Percentiles rank a stretch among this genome's conserved stretches.
Evolutionary conservation across 2,888 invertebrate species (phyloP).

Genomic region (Subacronicta megacephala): DNA sequence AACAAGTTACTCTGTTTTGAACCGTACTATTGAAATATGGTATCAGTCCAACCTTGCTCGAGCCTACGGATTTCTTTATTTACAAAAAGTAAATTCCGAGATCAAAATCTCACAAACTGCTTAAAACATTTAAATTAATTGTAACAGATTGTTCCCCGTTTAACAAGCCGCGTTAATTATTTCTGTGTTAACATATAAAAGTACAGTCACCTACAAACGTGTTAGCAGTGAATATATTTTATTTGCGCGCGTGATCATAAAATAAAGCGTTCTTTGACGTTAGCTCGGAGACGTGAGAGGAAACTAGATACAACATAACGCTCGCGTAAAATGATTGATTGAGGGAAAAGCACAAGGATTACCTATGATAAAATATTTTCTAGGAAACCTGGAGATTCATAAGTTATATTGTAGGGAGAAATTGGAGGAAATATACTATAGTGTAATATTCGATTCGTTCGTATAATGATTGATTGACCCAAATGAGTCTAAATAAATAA

Average conservation of each 20-base stretch:
- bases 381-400: constrained; percentile 9
- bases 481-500: no score
- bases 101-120: neutral
- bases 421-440: constrained; percentile 8
- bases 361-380: constrained; percentile 23
- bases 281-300: constrained; percentile 25
- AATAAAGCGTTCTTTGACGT: constrained; percentile 20
- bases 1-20: no score
- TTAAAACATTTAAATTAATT: neutral
- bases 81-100: no score
- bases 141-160: neutral
- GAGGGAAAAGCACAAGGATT: constrained; percentile 12
- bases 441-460: neutral
- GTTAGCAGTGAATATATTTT: constrained; percentile 7
- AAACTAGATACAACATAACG: constrained; percentile 34
- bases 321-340: constrained; percentile 41
- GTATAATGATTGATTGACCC: no score
- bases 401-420: constrained; percentile 2
- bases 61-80: neutral
- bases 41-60: no score
- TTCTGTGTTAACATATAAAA: neutral
- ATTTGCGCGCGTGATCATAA: constrained; percentile 12
- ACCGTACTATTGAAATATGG: no score
- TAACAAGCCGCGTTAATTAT: constrained; percentile 1
- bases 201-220: neutral